These are phyloP conservation scores for Leptinotarsa texana DNA, from an alignment of 1,140 invertebrate genomes.

Conservation along the genomic window DNA sequence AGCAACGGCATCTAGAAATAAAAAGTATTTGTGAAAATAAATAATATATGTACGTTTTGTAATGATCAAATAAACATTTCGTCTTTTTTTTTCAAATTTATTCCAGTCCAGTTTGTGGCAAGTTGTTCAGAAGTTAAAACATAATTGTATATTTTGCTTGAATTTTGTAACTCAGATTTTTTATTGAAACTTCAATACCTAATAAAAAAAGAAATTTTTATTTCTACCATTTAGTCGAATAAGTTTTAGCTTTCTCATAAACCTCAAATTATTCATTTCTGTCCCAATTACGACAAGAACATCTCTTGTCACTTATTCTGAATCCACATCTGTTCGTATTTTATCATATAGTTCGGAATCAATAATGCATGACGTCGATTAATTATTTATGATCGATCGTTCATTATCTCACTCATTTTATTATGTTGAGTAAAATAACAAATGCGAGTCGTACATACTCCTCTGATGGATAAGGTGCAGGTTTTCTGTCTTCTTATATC, in stretches of 20 bases:
- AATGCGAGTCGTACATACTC: conserved; percentile 18
- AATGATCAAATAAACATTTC: too few relatives aligned
- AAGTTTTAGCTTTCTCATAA: not conserved
- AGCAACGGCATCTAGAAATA: too few relatives aligned
- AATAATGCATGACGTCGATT: conserved; percentile 46
- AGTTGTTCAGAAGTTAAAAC: not conserved
- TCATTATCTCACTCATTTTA: conserved; percentile 45
- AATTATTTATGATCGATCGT: conserved; percentile 49
- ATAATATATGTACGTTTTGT: too few relatives aligned
- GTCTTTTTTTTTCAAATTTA: too few relatives aligned
- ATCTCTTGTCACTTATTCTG: not conserved
- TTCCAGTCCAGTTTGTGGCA: not conserved
- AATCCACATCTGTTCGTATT: conserved; percentile 30
- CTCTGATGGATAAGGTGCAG: conserved; percentile 29
- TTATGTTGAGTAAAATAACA: conserved; percentile 41
- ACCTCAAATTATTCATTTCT: not conserved
- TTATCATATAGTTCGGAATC: conserved; percentile 45
- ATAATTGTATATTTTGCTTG: too few relatives aligned
- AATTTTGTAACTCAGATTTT: too few relatives aligned
- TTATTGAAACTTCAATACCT: not conserved
- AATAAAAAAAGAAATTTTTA: not conserved
- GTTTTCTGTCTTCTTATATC: conserved; percentile 19
- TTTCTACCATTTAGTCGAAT: not conserved
- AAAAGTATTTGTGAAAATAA: too few relatives aligned
- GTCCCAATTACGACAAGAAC: not conserved